Conservation (phyloP, 2,797 vertebrate species). For the Eleutherodactylus coqui region DNA sequence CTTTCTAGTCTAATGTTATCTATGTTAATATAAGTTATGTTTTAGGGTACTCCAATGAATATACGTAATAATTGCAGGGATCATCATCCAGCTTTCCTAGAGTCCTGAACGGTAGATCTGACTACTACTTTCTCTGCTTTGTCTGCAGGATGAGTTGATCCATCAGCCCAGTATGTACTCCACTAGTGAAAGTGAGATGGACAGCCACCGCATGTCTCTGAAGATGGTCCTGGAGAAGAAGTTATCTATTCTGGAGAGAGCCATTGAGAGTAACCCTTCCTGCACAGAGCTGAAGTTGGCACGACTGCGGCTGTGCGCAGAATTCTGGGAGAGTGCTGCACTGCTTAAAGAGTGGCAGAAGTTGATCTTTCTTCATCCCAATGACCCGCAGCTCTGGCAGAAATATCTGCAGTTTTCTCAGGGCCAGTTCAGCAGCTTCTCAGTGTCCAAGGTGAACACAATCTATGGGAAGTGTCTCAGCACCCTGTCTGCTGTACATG, state of each 20-base stretch:
- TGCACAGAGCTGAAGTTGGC: conserved; percentile 87
- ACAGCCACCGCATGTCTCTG: conserved; percentile 78
- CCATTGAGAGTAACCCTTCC: conserved; percentile 86
- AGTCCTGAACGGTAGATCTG: not conserved
- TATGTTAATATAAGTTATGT: too few relatives aligned
- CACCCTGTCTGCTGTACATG: conserved; percentile 87
- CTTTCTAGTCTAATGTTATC: too few relatives aligned
- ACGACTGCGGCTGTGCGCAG: conserved; percentile 84
- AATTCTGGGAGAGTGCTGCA: conserved; percentile 88
- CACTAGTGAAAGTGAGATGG: conserved; percentile 74
- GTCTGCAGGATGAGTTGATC: conserved; percentile 84
- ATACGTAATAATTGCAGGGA: not conserved
- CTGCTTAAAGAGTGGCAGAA: conserved; percentile 96
- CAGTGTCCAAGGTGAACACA: conserved; percentile 84
- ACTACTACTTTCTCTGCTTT: not conserved
- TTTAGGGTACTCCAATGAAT: too few relatives aligned
- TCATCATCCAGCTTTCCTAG: not conserved
- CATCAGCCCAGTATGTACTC: conserved; percentile 73
- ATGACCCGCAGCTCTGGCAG: conserved; percentile 87
- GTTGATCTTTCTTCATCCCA: conserved; percentile 93
- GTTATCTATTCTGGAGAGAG: conserved; percentile 89
- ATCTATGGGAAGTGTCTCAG: conserved; percentile 93
- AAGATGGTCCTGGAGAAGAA: conserved; percentile 90
- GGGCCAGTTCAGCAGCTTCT: conserved; percentile 93
- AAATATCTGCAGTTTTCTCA: conserved; percentile 91